phyloP scores from a whole-genome alignment of 2,888 invertebrate species.

The Campopleginae sp. region DNA sequence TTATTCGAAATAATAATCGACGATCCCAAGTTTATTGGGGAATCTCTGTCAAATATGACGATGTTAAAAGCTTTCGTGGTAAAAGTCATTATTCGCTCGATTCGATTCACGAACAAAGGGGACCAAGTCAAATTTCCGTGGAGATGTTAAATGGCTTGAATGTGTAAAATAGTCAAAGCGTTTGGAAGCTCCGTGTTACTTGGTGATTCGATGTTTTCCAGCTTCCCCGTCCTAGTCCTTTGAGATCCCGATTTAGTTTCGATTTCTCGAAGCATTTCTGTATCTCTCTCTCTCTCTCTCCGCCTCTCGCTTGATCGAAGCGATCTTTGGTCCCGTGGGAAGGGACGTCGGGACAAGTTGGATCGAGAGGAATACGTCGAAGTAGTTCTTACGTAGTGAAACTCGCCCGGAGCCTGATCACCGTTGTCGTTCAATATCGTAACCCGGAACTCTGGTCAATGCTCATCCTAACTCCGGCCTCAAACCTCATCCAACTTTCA shows the following conservation, averaged over 20 bases:
- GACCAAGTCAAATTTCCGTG: neutral
- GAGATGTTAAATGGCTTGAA: neutral
- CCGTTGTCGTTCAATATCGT: constrained; percentile 43
- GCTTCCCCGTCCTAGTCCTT: neutral
- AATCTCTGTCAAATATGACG: neutral
- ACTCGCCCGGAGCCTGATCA: constrained; percentile 12
- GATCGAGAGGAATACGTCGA: constrained; percentile 1
- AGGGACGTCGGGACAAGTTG: neutral
- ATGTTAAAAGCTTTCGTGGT: neutral
- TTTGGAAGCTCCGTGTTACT: neutral
- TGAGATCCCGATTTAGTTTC: constrained; percentile 23
- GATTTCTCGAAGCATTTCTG: constrained; percentile 15
- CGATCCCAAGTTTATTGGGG: neutral
- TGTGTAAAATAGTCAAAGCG: constrained; percentile 8
- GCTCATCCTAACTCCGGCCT: neutral
- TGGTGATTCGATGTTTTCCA: constrained; percentile 9
- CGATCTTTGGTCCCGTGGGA: constrained; percentile 24
- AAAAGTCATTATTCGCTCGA: neutral
- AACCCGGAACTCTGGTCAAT: constrained; percentile 17
- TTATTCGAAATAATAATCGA: neutral
- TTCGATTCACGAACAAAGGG: neutral
- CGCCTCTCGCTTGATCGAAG: constrained; percentile 47
- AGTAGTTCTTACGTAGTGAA: constrained; percentile 10
- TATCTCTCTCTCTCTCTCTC: neutral
- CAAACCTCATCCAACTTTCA: constrained; percentile 2